Base-by-base conservation (phyloP, 2,888 invertebrate species). In the Drosophila percnosoma region DNA sequence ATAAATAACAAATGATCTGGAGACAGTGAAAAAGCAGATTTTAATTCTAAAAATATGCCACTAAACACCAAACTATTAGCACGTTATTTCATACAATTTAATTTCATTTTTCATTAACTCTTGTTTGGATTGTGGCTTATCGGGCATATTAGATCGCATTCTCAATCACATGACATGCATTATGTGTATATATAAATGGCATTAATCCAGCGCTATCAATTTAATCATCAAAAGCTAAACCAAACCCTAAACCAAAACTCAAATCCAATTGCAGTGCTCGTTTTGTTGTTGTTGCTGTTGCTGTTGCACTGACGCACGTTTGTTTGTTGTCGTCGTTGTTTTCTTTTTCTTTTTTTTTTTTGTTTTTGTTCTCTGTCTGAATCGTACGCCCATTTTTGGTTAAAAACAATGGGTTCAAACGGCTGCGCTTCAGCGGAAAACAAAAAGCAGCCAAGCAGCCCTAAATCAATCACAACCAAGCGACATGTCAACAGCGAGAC, bases 401-500 rank as follows among this genome's bases (percentile, higher is more conserved):
- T 82, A 80, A 87, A 87, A 86, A 86, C 86, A 87, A 87, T 87
- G 88, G 87, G 86, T 86, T 87, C 87, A 87, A 87, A 81, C 82
- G 87, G 79, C 82, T 83, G 87, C 83, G 86, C 83, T 84, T 84
- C 84, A 78, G 80, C 76, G 85, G 77, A 83, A 85, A 78, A 83
- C 82, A 82, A 83, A 85, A 82, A 83, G 73, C 80, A 78, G 73
- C 75, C 80, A 80, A 60, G 73, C 75, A 86, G 85, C 82, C 81
- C 87, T 90, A 90, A 90, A 90, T 90, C 90, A 90, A 90, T 90
- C 90, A 89, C 74, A 77, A 67, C 71, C 81, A 73, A 49, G 76
- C 83, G 75, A 85, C 90, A 89, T 90, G 89, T 89, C 89, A 89
- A 87, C 89, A 81, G 70, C 75, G 70, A 38, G 24, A 24, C 24